These are phyloP conservation scores for Drosophila nannoptera DNA, from an alignment of 1,140 invertebrate species.

Conservation along the genomic window DNA sequence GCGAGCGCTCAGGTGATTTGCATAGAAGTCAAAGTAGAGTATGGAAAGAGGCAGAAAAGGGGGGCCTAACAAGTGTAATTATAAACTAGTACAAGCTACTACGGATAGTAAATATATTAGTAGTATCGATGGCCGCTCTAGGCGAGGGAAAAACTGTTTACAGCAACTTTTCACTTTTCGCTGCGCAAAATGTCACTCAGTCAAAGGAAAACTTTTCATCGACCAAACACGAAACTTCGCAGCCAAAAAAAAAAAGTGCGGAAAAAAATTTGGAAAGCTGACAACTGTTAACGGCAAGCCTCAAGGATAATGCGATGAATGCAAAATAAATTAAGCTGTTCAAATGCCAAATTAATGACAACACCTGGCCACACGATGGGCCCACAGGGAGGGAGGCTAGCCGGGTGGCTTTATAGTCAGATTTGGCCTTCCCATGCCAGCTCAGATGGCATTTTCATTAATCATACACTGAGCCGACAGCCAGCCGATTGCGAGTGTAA, in stretches of 20 bases:
- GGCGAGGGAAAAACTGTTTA: conserved; percentile 51
- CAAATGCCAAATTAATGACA: conserved; percentile 51
- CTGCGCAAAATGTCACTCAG: conserved; percentile 75
- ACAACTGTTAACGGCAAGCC: conserved; percentile 16
- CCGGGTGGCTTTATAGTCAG: conserved; percentile 39
- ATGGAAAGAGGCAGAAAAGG: neutral
- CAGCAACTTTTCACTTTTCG: conserved; percentile 74
- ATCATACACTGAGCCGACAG: conserved; percentile 25
- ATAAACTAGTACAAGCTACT: conserved; percentile 9
- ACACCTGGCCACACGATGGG: neutral
- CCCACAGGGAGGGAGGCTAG: neutral
- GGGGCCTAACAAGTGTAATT: conserved; percentile 16
- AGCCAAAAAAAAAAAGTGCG: conserved; percentile 4
- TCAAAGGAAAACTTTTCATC: conserved; percentile 59
- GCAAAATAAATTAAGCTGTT: conserved; percentile 49
- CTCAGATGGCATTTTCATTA: conserved; percentile 37
- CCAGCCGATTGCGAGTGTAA: conserved; percentile 43
- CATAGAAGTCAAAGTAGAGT: conserved; percentile 39
- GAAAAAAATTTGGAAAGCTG: neutral
- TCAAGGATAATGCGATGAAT: conserved; percentile 34
- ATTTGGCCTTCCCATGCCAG: conserved; percentile 20
- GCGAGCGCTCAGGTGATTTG: conserved; percentile 46
- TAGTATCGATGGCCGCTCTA: conserved; percentile 28
- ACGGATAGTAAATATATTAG: conserved; percentile 1
- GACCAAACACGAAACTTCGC: conserved; percentile 51